phyloP scores from a whole-genome alignment of 2,797 vertebrate species.

The Danio kyathit region DNA sequence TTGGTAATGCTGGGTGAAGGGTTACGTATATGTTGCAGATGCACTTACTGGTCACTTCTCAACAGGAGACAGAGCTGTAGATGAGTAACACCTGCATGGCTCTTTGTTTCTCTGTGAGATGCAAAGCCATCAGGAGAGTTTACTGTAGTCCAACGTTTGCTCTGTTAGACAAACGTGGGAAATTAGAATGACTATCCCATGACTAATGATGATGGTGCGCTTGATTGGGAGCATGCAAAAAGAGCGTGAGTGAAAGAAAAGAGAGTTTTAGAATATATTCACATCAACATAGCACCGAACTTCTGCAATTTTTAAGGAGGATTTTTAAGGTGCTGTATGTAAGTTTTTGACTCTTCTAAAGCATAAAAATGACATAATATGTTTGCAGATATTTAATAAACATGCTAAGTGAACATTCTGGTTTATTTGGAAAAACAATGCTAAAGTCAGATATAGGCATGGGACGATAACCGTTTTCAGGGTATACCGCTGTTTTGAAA shows the following conservation, averaged over 20 bases:
- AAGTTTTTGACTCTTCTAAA: no score
- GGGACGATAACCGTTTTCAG: no score
- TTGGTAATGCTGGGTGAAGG: neutral
- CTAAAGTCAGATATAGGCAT: no score
- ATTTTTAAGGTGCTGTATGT: no score
- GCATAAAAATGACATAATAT: no score
- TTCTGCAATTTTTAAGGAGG: neutral
- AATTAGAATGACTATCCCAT: slow-evolving; percentile 74
- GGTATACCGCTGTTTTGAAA: no score
- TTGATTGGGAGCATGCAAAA: slow-evolving; percentile 27
- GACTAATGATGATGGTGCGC: slow-evolving; percentile 71
- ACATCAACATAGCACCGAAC: neutral
- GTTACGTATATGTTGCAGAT: neutral
- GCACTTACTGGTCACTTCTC: slow-evolving; percentile 16
- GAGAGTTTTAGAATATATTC: neutral
- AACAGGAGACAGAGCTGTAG: slow-evolving; percentile 58
- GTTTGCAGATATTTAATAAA: no score
- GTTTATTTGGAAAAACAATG: no score
- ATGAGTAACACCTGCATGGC: slow-evolving; percentile 50
- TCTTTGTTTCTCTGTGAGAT: slow-evolving; percentile 46
- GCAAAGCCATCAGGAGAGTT: slow-evolving; percentile 65
- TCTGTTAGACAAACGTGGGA: slow-evolving; percentile 79
- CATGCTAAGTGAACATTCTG: no score
- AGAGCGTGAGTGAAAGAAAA: slow-evolving; percentile 11
- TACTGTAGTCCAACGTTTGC: slow-evolving; percentile 86